Evolutionary conservation across 2,888 invertebrate genomes (phyloP).

Genomic region (Eristalis pertinax): DNA sequence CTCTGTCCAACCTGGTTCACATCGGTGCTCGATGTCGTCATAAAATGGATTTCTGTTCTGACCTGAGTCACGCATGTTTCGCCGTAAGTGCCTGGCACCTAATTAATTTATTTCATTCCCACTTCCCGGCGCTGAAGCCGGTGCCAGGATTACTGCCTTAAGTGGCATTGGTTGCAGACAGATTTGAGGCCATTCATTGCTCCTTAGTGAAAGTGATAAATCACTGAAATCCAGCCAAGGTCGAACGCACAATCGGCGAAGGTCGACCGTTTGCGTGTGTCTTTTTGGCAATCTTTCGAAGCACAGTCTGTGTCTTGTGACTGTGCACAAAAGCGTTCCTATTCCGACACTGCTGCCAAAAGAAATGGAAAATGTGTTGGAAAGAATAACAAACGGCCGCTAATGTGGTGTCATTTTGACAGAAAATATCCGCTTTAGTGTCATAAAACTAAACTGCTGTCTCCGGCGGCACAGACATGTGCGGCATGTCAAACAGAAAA

Average conservation of each 20-base stretch:
- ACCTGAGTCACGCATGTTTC: not conserved
- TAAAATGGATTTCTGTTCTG: not conserved
- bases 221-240: not conserved
- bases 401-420: not conserved
- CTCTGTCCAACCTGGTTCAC: not conserved
- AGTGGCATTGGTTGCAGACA: not conserved
- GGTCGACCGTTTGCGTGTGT: not conserved
- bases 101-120: not conserved
- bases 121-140: not conserved
- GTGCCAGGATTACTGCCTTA: not conserved
- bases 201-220: not conserved
- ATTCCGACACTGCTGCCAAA: not conserved
- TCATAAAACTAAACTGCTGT: not conserved
- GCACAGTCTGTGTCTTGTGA: no score
- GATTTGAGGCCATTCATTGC: not conserved
- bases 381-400: no score
- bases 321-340: no score
- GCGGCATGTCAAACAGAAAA: not conserved
- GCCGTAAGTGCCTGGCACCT: not conserved
- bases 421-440: not conserved
- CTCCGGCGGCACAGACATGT: not conserved
- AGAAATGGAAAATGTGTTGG: not conserved
- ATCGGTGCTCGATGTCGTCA: not conserved
- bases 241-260: not conserved
- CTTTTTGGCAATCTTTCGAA: not conserved